Evolutionary conservation across 2,888 invertebrate genomes (phyloP), one percentile per base, ranked within the genome.

Genomic region (Acheta domesticus): DNA sequence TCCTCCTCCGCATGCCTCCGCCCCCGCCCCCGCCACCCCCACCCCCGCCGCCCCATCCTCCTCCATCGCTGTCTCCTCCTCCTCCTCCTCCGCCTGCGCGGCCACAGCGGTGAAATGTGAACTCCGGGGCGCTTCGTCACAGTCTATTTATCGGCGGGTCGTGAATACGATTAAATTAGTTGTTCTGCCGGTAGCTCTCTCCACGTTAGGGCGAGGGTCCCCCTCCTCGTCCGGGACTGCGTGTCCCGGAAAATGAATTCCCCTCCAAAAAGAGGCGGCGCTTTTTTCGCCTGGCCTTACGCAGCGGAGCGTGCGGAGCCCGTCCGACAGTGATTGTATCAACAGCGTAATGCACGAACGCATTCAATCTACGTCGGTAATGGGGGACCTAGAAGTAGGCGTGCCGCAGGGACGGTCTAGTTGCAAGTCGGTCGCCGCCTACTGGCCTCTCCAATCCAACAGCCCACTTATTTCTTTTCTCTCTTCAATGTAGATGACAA

Each of bases 121-220:
- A 14, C 62, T 62, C 62, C 62, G 16, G 16, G 14, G 62, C 14
- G n/a, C n/a, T 62, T 62, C 62, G 62, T 62, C 62, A 62, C 62
- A 62, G 8, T 62, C 62, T 62, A 62, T 62, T 19, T 62, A 62
- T n/a, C 16, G n/a, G 16, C 16, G n/a, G 62, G 62, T 62, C 62
- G 62, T 62, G 62, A 62, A 62, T 62, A 62, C 62, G 12, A 62
- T 62, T 62, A 62, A 62, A 62, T 62, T 62, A 62, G 62, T 62
- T 62, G 62, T 62, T 62, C 62, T n/a, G 62, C 62, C 62, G n/a
- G 62, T 62, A 62, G 12, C 62, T 14, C 62, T 36, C 36, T 36
- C 36, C 14, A n/a, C 62, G 16, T 62, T 62, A 62, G 8, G 62
- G n/a, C 16, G 62, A 62, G 4, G 36, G 36, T 36, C 62, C 62